Conservation (phyloP, 2,888 invertebrate species). For the Drosophila rubida region DNA sequence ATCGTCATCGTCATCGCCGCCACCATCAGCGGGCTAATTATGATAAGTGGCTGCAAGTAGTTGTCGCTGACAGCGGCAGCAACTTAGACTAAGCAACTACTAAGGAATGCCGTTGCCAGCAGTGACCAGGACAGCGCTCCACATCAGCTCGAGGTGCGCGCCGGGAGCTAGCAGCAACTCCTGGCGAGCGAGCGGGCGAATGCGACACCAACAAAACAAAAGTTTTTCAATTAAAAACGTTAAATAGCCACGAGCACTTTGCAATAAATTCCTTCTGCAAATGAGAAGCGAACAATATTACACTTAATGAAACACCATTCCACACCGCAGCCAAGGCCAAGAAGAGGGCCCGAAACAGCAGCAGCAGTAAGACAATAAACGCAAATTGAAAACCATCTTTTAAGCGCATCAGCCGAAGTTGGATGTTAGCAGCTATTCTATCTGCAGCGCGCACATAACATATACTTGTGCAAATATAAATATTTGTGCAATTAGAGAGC, state of each 20-base stretch:
- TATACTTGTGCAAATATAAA: background rate
- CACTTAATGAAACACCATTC: slow-evolving; percentile 53
- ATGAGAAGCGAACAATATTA: slow-evolving; percentile 57
- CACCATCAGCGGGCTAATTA: slow-evolving; percentile 59
- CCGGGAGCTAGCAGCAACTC: slow-evolving; percentile 6
- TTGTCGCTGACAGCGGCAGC: slow-evolving; percentile 56
- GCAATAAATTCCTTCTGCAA: slow-evolving; percentile 64
- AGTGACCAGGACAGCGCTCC: slow-evolving; percentile 32
- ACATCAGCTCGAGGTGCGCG: background rate
- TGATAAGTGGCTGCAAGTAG: slow-evolving; percentile 72
- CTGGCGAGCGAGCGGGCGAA: slow-evolving; percentile 6
- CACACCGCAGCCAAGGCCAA: background rate
- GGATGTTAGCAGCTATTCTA: background rate
- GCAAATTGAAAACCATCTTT: slow-evolving; percentile 30
- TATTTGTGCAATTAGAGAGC: slow-evolving; percentile 1
- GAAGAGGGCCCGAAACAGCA: slow-evolving; percentile 21
- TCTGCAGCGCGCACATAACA: background rate
- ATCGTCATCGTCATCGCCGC: slow-evolving; percentile 20
- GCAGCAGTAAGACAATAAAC: slow-evolving; percentile 34
- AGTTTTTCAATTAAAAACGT: slow-evolving; percentile 73
- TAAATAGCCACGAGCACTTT: slow-evolving; percentile 72
- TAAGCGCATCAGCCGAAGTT: background rate
- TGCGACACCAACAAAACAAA: slow-evolving; percentile 64
- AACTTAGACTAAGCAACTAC: slow-evolving; percentile 31
- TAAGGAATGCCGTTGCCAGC: slow-evolving; percentile 30